Evolutionary conservation across 2,888 invertebrate genomes (phyloP), one percentile per base, ranked within the genome.

Genomic region (Drosophila anomalata): DNA sequence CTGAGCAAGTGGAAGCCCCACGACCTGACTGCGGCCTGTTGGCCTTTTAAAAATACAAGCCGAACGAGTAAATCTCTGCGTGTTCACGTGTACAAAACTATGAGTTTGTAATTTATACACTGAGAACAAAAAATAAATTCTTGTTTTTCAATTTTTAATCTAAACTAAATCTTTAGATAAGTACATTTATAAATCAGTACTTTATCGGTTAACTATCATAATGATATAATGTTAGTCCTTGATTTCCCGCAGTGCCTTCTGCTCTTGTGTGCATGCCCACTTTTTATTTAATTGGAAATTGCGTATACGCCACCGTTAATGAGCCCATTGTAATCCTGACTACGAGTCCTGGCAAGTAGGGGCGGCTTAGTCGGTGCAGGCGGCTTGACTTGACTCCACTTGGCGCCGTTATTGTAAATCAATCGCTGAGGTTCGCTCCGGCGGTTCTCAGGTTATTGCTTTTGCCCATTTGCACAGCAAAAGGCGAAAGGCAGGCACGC

Each of bases 211-310:
- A 17, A 17, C 17, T 17, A 17, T 17, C 1, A 17, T 17, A 17
- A 17, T 29, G 29, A 29, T 2, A 9, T 11, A 22, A 14, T 2
- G 0, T 33, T 12, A n/a, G 0, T 33, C 33, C 2, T 0, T n/a
- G 8, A 33, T 41, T 63, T n/a, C 8, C 7, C 20, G 0, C 56
- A 50, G 48, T 67, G 67, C 14, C 11, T 4, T 39, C 12, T 31
- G 24, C 39, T 33, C 26, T 17, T 63, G 44, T 60, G 55, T 46
- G 65, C 51, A 39, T 58, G 57, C 58, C 56, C 60, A 73, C 58
- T 84, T 82, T 79, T 76, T 85, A 87, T 87, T 81, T 84, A 84
- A 84, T 85, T 87, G 85, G 67, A 85, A 87, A 84, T 84, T 87
- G 84, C 85, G 84, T 84, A 84, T 87, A 84, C 77, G 87, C 76